Conservation (phyloP, 1,140 invertebrate genomes). For the Neodiprion virginianus region DNA sequence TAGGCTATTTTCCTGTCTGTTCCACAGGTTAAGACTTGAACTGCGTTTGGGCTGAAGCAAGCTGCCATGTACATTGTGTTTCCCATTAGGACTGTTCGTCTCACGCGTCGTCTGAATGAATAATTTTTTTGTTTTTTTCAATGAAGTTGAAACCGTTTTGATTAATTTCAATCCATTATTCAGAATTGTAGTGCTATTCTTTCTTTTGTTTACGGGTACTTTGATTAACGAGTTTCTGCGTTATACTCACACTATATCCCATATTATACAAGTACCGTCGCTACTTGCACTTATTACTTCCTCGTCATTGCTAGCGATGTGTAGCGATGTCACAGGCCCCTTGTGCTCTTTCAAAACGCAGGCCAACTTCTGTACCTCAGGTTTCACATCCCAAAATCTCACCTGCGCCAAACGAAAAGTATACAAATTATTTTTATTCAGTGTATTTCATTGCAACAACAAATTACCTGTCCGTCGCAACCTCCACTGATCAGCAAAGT, state of each 20-base stretch:
- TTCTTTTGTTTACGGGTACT: not conserved
- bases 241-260: slow-evolving; percentile 75
- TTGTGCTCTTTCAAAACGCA: slow-evolving; percentile 88
- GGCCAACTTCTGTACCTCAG: slow-evolving; percentile 68
- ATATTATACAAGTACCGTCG: slow-evolving; percentile 91
- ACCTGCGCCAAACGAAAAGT: slow-evolving; percentile 61
- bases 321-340: slow-evolving; percentile 82
- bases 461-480: slow-evolving; percentile 79
- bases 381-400: slow-evolving; percentile 75
- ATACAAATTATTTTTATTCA: not conserved
- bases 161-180: not conserved
- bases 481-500: slow-evolving; percentile 83
- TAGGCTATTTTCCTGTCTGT: slow-evolving; percentile 88
- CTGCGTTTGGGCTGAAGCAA: slow-evolving; percentile 77
- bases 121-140: slow-evolving; percentile 21
- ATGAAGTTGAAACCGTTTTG: slow-evolving; percentile 12
- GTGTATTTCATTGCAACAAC: slow-evolving; percentile 22
- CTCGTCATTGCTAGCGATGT: slow-evolving; percentile 76
- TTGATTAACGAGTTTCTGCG: slow-evolving; percentile 3
- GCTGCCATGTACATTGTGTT: slow-evolving; percentile 89
- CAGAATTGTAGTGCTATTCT: not conserved
- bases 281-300: slow-evolving; percentile 86
- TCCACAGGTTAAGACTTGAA: slow-evolving; percentile 86
- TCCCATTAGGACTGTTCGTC: slow-evolving; percentile 83
- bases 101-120: slow-evolving; percentile 66